phyloP scores from a whole-genome alignment of 2,888 invertebrate genomes.

The Cryptosula pallasiana region DNA sequence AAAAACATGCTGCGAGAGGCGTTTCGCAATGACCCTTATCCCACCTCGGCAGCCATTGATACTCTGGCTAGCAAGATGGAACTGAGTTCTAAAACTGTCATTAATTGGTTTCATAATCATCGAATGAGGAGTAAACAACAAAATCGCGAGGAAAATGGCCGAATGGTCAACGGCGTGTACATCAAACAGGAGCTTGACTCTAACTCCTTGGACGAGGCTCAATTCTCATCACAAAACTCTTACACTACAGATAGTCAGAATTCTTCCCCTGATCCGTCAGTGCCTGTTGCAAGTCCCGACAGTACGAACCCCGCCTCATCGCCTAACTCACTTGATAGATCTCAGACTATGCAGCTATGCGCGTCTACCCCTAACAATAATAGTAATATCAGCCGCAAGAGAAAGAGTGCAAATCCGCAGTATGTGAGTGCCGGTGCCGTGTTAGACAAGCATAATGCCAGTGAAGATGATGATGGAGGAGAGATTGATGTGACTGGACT shows the following conservation, averaged over 20 bases:
- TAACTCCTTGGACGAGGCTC: background rate
- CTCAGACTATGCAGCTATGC: background rate
- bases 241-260: conserved; percentile 23
- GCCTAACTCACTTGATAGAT: background rate
- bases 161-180: background rate
- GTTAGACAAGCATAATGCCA: conserved; percentile 60
- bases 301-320: conserved; percentile 12
- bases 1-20: conserved; percentile 91
- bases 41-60: conserved; percentile 91
- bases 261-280: conserved; percentile 10
- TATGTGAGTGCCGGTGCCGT: conserved; percentile 84
- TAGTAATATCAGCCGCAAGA: conserved; percentile 42
- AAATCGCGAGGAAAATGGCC: conserved; percentile 31
- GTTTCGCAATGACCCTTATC: conserved; percentile 93
- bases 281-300: conserved; percentile 14
- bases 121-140: conserved; percentile 83
- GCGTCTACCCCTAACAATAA: background rate
- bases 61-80: conserved; percentile 86
- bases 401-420: conserved; percentile 93
- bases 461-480: conserved; percentile 52
- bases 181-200: conserved; percentile 20
- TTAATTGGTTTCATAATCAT: conserved; percentile 99
- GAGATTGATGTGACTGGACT: conserved; percentile 26
- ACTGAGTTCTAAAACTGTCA: conserved; percentile 89
- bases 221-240: conserved; percentile 16